Conservation (phyloP, 2,113 vertebrate genomes). For the Bos indicus region DNA sequence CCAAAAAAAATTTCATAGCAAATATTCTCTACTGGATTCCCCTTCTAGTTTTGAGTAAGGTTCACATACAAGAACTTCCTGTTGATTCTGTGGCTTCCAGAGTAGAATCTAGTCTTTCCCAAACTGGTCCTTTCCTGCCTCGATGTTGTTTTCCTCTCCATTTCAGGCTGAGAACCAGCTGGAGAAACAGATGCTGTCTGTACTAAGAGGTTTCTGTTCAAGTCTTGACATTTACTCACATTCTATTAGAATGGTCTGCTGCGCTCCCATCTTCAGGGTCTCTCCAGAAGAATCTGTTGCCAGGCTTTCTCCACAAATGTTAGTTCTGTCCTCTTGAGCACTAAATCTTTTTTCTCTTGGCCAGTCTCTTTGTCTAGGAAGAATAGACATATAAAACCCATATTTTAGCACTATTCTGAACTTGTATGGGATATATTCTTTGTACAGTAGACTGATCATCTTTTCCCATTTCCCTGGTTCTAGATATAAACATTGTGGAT, state of each 20-base stretch:
- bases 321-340: neutral
- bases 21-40: neutral
- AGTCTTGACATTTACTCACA: neutral
- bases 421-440: neutral
- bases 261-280: neutral
- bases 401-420: neutral
- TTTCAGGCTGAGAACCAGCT: neutral
- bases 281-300: neutral
- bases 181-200: neutral
- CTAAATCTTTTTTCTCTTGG: neutral
- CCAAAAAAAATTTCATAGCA: neutral
- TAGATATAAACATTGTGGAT: neutral
- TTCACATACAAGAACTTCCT: neutral
- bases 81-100: neutral
- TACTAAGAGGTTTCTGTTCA: neutral
- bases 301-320: neutral
- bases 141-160: neutral
- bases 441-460: neutral
- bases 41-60: neutral
- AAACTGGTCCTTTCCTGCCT: neutral
- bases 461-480: slow-evolving; percentile 8
- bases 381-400: neutral
- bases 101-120: neutral
- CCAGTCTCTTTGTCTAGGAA: neutral
- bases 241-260: neutral